Conservation (phyloP, 2,797 vertebrate genomes). For the Strix occidentalis region DNA sequence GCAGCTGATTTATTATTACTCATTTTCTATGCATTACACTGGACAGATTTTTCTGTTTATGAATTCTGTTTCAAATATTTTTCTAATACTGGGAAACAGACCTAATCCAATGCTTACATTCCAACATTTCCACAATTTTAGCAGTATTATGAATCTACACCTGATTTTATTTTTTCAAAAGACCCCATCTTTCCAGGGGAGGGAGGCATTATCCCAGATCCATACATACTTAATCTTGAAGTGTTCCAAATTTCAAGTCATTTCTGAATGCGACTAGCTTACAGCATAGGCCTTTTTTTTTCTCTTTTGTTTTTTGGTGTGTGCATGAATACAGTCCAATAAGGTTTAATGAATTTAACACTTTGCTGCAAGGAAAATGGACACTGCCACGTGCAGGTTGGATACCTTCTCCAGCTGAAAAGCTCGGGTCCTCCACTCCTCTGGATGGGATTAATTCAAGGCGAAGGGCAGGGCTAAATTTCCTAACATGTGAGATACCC, state of each 20-base stretch:
- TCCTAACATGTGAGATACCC: background rate
- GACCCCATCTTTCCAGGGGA: background rate
- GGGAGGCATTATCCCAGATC: background rate
- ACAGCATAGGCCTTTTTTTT: background rate
- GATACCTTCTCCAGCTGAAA: background rate
- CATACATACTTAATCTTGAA: background rate
- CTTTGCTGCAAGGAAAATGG: background rate
- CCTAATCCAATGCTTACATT: background rate
- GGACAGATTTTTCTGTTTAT: slow-evolving; percentile 29
- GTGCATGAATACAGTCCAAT: background rate
- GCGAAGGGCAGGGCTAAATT: background rate
- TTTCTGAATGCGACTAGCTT: background rate
- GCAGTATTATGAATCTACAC: background rate
- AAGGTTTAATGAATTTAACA: background rate
- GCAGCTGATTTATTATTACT: slow-evolving; percentile 6
- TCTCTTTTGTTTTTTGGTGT: background rate
- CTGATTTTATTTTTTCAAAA: background rate
- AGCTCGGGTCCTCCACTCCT: background rate
- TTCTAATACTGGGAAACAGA: background rate
- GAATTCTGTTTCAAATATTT: slow-evolving; percentile 12
- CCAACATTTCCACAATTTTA: background rate
- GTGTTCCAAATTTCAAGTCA: background rate
- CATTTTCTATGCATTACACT: background rate
- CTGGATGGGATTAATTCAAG: background rate
- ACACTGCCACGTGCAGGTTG: background rate